Percentiles rank a stretch among this genome's conserved stretches.
Conservation (phyloP, 2,888 invertebrate species). For the Muschampia staudingeri region DNA sequence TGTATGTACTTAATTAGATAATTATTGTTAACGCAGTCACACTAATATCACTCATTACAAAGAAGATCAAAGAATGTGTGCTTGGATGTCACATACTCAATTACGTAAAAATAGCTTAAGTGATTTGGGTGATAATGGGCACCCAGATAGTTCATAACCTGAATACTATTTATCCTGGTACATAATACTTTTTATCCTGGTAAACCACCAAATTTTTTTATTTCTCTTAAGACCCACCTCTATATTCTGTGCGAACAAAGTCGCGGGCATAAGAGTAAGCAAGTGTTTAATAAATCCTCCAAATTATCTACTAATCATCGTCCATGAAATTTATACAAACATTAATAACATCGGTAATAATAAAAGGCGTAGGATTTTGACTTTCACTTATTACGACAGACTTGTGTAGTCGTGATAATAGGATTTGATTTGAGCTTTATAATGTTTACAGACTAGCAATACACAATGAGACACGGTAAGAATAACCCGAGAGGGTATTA, state of each 20-base stretch:
- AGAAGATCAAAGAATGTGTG: too few species aligned
- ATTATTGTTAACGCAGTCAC: too few species aligned
- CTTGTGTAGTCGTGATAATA: slow-evolving; percentile 49
- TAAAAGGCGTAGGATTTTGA: slow-evolving; percentile 52
- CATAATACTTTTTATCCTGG: too few species aligned
- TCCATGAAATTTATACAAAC: slow-evolving; percentile 42
- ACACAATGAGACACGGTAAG: slow-evolving; percentile 43
- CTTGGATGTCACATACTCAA: too few species aligned
- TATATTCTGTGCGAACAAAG: background rate
- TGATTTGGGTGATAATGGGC: too few species aligned
- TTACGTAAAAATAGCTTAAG: too few species aligned
- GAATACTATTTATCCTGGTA: too few species aligned
- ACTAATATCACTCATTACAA: too few species aligned
- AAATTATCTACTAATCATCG: slow-evolving; percentile 38
- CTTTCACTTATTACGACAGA: slow-evolving; percentile 52
- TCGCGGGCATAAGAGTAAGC: background rate
- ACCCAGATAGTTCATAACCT: too few species aligned
- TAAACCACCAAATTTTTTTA: too few species aligned
- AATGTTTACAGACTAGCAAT: slow-evolving; percentile 34
- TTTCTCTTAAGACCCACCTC: background rate
- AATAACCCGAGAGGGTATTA: slow-evolving; percentile 45
- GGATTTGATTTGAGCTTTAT: slow-evolving; percentile 52
- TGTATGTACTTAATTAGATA: too few species aligned
- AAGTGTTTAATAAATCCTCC: slow-evolving; percentile 30
- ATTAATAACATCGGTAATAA: slow-evolving; percentile 43